phyloP scores from a whole-genome alignment of 2,888 invertebrate species.

The Masnerella sp. region DNA sequence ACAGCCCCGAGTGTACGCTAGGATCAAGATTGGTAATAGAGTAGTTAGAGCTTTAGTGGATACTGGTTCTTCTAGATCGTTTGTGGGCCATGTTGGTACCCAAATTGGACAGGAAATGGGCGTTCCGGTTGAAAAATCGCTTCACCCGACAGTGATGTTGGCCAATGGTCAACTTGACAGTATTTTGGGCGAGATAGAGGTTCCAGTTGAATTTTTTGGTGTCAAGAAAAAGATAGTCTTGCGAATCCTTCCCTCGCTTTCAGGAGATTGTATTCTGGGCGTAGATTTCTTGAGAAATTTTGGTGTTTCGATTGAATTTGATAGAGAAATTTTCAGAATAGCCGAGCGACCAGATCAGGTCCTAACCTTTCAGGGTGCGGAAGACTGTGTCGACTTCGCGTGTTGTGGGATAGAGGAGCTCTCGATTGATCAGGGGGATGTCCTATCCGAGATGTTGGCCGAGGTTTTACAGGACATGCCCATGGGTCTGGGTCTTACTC shows the following conservation, averaged over 20 bases:
- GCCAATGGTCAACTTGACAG: neutral
- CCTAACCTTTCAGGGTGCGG: neutral
- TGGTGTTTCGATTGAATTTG: neutral
- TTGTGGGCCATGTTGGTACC: conserved; percentile 16
- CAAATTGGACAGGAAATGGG: neutral
- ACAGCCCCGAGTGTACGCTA: conserved; percentile 7
- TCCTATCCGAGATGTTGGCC: too few species aligned
- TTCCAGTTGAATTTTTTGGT: neutral
- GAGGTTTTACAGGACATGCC: too few species aligned
- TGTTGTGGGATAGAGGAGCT: neutral
- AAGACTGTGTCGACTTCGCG: neutral
- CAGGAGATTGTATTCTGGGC: conserved; percentile 5
- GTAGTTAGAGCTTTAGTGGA: conserved; percentile 10
- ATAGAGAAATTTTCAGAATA: neutral
- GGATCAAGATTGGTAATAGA: neutral
- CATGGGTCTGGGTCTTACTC: neutral
- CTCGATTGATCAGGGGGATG: neutral
- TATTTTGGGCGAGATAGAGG: neutral
- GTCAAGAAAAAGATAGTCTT: neutral
- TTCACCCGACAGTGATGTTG: too few species aligned
- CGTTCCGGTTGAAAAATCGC: neutral
- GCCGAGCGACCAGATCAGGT: neutral
- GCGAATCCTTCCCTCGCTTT: neutral
- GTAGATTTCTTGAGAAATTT: conserved; percentile 2
- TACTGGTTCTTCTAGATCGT: conserved; percentile 31